phyloP scores from a whole-genome alignment of 1,140 invertebrate species.

The Eufriesea mexicana region DNA sequence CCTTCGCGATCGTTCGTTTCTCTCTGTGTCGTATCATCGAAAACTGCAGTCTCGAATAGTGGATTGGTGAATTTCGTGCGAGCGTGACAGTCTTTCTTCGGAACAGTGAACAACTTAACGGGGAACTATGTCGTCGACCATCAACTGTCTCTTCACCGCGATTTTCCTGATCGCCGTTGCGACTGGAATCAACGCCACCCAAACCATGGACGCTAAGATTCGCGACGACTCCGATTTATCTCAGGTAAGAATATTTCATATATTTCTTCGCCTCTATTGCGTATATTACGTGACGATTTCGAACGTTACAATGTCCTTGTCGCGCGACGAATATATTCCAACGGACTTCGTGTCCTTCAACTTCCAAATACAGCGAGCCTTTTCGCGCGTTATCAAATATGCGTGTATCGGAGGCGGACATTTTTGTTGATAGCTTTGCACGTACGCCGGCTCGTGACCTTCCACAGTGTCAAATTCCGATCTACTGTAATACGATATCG shows the following conservation, averaged over 20 bases:
- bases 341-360: slow-evolving; percentile 39
- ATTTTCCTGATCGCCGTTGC: slow-evolving; percentile 45
- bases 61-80: slow-evolving; percentile 36
- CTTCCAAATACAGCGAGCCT: slow-evolving; percentile 6
- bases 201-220: slow-evolving; percentile 77
- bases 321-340: slow-evolving; percentile 10
- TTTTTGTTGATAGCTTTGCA: not conserved
- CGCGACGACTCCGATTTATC: slow-evolving; percentile 79
- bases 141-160: slow-evolving; percentile 30
- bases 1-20: not conserved
- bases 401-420: not conserved
- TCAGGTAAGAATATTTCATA: slow-evolving; percentile 68
- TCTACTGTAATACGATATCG: not conserved
- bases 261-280: not conserved
- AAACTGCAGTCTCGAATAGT: not conserved
- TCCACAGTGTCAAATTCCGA: not conserved
- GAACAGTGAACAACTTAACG: slow-evolving; percentile 37
- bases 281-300: not conserved
- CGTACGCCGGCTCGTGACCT: not conserved
- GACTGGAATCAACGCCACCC: slow-evolving; percentile 57
- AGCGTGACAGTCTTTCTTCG: slow-evolving; percentile 32
- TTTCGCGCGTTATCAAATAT: not conserved
- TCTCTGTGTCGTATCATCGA: not conserved
- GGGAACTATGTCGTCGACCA: slow-evolving; percentile 31
- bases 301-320: not conserved